A percentile compares a stretch with the other conserved stretches of the same genome.
Evolutionary conservation across 2,797 vertebrate species (phyloP).

Genomic region (Harpagifer antarcticus): DNA sequence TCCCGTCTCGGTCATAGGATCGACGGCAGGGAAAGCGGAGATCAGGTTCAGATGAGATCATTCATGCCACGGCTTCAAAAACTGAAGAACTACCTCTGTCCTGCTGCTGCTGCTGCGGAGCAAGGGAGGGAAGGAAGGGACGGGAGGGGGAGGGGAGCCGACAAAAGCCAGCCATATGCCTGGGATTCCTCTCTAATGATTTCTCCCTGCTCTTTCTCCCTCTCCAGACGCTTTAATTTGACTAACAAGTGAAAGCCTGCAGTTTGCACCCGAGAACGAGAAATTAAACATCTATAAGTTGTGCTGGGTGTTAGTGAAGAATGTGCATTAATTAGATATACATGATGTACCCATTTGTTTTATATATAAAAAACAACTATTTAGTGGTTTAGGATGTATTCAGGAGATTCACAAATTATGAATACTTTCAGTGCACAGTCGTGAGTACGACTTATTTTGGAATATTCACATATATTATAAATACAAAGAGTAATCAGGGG

Average conservation of each 20-base stretch:
- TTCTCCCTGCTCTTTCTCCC: slow-evolving; percentile 43
- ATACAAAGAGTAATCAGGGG: too few relatives aligned
- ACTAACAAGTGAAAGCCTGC: slow-evolving; percentile 25
- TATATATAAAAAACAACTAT: too few relatives aligned
- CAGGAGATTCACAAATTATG: neutral
- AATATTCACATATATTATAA: too few relatives aligned
- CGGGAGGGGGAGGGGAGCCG: slow-evolving; percentile 76
- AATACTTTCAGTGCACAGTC: too few relatives aligned
- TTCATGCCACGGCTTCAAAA: slow-evolving; percentile 86
- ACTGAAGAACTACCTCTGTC: slow-evolving; percentile 76
- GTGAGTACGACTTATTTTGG: too few relatives aligned
- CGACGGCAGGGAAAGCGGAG: slow-evolving; percentile 79
- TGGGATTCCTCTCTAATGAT: slow-evolving; percentile 67
- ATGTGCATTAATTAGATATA: neutral
- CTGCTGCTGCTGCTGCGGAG: slow-evolving; percentile 68
- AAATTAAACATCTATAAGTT: neutral
- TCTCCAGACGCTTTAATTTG: neutral
- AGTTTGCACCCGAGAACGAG: neutral
- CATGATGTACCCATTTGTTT: neutral
- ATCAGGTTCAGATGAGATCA: slow-evolving; percentile 84
- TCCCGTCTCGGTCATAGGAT: slow-evolving; percentile 84
- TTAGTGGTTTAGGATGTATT: too few relatives aligned
- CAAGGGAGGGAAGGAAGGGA: slow-evolving; percentile 47
- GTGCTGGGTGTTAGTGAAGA: neutral
- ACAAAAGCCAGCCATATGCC: slow-evolving; percentile 71